Conservation (phyloP, 2,797 vertebrate species). For the Channa striata region DNA sequence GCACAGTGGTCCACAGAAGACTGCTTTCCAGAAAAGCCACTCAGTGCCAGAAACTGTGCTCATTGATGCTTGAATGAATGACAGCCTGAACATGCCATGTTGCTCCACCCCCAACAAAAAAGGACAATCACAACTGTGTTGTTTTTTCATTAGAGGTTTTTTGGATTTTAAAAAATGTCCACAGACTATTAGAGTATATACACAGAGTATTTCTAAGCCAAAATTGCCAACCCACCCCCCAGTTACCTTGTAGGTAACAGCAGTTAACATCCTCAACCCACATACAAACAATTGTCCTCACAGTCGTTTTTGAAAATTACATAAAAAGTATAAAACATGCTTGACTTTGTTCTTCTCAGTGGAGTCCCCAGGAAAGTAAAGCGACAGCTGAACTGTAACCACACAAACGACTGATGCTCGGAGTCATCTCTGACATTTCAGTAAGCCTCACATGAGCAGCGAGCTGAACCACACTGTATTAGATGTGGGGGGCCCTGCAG, state of each 20-base stretch:
- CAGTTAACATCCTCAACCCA: too few species aligned
- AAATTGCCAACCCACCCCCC: too few species aligned
- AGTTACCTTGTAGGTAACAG: too few species aligned
- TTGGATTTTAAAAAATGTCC: background rate
- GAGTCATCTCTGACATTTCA: slow-evolving; percentile 4
- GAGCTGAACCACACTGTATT: background rate
- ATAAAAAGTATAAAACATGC: too few species aligned
- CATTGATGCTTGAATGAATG: slow-evolving; percentile 78
- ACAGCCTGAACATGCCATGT: slow-evolving; percentile 56
- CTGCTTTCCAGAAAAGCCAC: slow-evolving; percentile 81
- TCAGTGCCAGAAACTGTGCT: slow-evolving; percentile 72
- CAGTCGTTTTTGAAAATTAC: too few species aligned
- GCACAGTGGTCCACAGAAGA: slow-evolving; percentile 68
- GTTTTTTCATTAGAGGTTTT: background rate
- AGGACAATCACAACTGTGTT: background rate
- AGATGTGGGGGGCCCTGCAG: slow-evolving; percentile 12
- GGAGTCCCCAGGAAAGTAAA: too few species aligned
- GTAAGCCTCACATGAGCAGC: slow-evolving; percentile 34
- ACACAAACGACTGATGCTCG: background rate
- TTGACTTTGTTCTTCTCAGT: too few species aligned
- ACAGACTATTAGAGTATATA: background rate
- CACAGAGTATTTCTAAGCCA: background rate
- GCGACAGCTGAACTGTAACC: too few species aligned
- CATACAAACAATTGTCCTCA: too few species aligned
- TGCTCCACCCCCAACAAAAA: slow-evolving; percentile 46